Evolutionary conservation across 2,113 vertebrate genomes (phyloP), one percentile per base, ranked within the genome.

Genomic region (Poeciliopsis occidentalis): DNA sequence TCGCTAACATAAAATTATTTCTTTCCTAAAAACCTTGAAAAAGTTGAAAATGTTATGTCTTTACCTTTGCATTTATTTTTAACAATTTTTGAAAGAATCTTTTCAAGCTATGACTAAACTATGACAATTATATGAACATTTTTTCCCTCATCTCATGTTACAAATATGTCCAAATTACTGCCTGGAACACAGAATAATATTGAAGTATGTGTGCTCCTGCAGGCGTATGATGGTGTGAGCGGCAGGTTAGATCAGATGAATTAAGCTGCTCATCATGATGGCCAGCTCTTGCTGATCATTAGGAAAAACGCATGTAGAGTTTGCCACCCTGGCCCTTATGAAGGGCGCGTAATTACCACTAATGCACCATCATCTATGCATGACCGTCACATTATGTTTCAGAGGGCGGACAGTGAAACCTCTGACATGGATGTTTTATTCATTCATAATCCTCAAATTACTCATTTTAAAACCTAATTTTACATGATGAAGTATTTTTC

Each of bases 321-420:
- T 96, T 96, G 94, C 93, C 95, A 94, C 95, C 92, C 90, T 93
- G 94, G 95, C 96, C 95, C 95, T 94, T 95, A 93, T 94, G 94
- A 95, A 95, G 93, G 92, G 94, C 89, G 92, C 95, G 93, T 97
- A 98, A 99, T 99, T 97, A 96, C 94, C 92, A 95, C 96, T 99
- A 99, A 99, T 99, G 94, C 82, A 95, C 96, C 95, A 98, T 98
- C 94, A 93, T 92, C 94, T 94, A 99, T 99, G 98, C 97, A 94
- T 90, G 90, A 94, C 85, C 89, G 94, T 92, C 95, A 78, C 76
- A 3, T 87, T 84, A 87, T 71, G 60, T 85, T 87, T 87, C 70
- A 51, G 80, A 87, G 85, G 85, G 89, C 84, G 86, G 88, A 88
- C 85, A 72, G 81, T 83, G 71, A 85, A 80, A 82, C 85, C 92